Conservation (phyloP, 2,888 invertebrate species). For the Drymonia ruficornis region DNA sequence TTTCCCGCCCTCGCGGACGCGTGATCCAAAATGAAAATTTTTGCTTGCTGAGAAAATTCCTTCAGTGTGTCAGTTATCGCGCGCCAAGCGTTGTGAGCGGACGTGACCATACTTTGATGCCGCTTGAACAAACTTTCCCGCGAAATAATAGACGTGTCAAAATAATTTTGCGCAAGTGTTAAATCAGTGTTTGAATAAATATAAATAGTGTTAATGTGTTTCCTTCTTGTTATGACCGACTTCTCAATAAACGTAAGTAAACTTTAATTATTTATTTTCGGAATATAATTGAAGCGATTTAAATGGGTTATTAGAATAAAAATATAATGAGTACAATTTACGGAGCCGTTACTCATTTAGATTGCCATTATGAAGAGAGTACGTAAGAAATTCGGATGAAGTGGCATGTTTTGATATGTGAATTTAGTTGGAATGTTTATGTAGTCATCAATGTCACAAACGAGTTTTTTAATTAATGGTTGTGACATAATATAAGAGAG, state of each 20-base stretch:
- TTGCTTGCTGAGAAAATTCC: conserved; percentile 50
- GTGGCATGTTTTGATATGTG: conserved; percentile 12
- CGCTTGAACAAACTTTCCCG: conserved; percentile 58
- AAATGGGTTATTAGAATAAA: conserved; percentile 31
- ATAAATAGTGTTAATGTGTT: conserved; percentile 50
- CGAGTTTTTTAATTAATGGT: conserved; percentile 2
- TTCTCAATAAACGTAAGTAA: conserved; percentile 34
- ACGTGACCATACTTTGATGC: conserved; percentile 43
- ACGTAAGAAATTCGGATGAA: conserved; percentile 13
- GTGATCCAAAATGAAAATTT: conserved; percentile 64
- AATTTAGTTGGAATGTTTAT: conserved; percentile 11
- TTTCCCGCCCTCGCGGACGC: conserved; percentile 58
- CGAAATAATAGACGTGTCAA: conserved; percentile 52
- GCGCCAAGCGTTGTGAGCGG: conserved; percentile 54
- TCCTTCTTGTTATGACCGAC: conserved; percentile 26
- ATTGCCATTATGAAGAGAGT: conserved; percentile 11
- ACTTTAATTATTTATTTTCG: conserved; percentile 21
- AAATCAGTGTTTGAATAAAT: conserved; percentile 46
- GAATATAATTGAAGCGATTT: conserved; percentile 14
- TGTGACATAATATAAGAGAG: not conserved
- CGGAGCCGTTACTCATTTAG: conserved; percentile 14
- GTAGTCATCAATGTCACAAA: conserved; percentile 13
- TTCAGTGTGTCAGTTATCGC: conserved; percentile 52
- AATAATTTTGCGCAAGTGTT: conserved; percentile 43
- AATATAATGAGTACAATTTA: conserved; percentile 19